Conservation (phyloP, 2,888 invertebrate genomes). For the Macrophya annulata region DNA sequence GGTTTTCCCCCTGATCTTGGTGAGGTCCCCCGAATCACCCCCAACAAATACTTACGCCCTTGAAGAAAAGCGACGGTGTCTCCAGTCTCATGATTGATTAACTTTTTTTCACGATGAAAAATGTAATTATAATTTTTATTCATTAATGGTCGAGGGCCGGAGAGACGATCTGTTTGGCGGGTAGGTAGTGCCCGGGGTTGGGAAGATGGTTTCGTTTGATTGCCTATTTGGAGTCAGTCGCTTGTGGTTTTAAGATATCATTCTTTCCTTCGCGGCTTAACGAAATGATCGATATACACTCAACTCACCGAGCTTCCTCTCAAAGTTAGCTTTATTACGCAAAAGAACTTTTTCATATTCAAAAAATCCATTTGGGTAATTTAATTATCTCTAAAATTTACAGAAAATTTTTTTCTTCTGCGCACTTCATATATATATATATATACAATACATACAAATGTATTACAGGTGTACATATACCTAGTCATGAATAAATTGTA, state of each 20-base stretch:
- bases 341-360: conserved; percentile 31
- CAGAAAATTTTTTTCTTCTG: too few relatives aligned
- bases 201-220: conserved; percentile 72
- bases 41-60: conserved; percentile 58
- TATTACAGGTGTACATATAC: too few relatives aligned
- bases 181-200: conserved; percentile 41
- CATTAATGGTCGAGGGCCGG: conserved; percentile 71
- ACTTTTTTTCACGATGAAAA: conserved; percentile 75
- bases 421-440: too few relatives aligned
- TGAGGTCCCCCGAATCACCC: conserved; percentile 38
- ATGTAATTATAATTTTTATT: conserved; percentile 80
- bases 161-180: conserved; percentile 60
- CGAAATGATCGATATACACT: conserved; percentile 43
- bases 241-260: conserved; percentile 78
- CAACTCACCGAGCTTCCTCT: conserved; percentile 3
- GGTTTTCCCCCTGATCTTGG: neutral
- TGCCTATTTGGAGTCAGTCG: conserved; percentile 75
- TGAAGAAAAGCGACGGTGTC: conserved; percentile 55
- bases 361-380: neutral
- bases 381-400: neutral
- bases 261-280: conserved; percentile 70
- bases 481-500: neutral
- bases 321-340: neutral
- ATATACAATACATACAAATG: too few relatives aligned
- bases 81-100: conserved; percentile 77